Evolutionary conservation across 2,797 vertebrate species (phyloP), one percentile per base, ranked within the genome.

Genomic region (Iguana delicatissima): DNA sequence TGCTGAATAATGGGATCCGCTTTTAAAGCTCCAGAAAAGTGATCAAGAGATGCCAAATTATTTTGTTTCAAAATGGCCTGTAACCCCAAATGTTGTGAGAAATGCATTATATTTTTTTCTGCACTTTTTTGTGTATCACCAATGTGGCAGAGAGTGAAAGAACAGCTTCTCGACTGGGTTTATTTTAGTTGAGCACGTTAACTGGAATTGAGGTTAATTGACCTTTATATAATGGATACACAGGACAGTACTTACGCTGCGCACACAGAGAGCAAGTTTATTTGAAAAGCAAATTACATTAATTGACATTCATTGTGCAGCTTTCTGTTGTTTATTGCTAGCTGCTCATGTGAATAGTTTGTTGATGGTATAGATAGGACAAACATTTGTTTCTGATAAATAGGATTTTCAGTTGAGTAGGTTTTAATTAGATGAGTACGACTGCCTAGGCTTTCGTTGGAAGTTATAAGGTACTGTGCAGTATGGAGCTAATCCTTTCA

Each of bases 301-400:
- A 96, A 97, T 95, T 97, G 94, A 95, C 95, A 97, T 96, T 97
- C 96, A 96, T 96, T 94, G 92, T 93, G 92, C 94, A 94, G 95
- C 94, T 96, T 95, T 94, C 90, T 91, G 86, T 96, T 97, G 96
- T 96, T 97, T 97, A 96, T 95, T 96, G 95, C 95, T 95, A 96
- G 91, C 69, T 96, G 93, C 94, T 97, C 95, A 96, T 96, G 95
- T 96, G 96, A 97, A 96, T 94, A 96, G 93, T 95, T 96, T 95
- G 95, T 97, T 97, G 96, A 96, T 96, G 93, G 92, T 96, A 93
- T 93, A 94, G 92, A 96, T 95, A 95, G 92, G 93, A 95, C 91
- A 97, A 97, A 96, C 96, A 97, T 97, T 97, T 96, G 93, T 96
- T 97, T 97, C 96, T 94, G 94, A 96, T 96, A 97, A 97, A 97